Percentiles rank a stretch among this genome's conserved stretches.
Evolutionary conservation across 2,113 vertebrate species (phyloP).

Genomic region (Micronycteris hirsuta): DNA sequence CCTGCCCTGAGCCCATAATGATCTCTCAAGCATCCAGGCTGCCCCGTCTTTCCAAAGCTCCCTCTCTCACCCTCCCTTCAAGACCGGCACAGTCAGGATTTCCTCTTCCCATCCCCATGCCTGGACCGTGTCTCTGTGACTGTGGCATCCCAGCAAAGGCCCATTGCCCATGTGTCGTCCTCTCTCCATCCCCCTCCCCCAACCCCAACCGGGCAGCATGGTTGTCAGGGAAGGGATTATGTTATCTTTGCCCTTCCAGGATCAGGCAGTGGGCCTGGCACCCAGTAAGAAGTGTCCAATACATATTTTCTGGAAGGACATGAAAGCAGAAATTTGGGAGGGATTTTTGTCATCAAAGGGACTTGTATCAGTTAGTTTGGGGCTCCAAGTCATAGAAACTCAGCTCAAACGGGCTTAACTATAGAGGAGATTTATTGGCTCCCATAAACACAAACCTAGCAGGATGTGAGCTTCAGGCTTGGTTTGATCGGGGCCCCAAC

Average conservation of each 20-base stretch:
- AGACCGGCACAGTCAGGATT: neutral
- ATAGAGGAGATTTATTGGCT: neutral
- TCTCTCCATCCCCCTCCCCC: neutral
- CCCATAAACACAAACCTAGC: neutral
- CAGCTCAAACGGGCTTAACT: neutral
- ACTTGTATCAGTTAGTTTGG: neutral
- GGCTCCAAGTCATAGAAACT: neutral
- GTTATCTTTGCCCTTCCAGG: neutral
- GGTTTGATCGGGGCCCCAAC: neutral
- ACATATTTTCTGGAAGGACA: neutral
- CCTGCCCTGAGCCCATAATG: neutral
- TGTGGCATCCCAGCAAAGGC: neutral
- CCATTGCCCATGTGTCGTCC: neutral
- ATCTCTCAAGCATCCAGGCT: neutral
- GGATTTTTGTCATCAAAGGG: neutral
- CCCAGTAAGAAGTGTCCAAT: neutral
- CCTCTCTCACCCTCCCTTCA: neutral
- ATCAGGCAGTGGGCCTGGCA: neutral
- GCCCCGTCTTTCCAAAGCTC: too few species aligned
- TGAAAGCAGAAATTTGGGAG: neutral
- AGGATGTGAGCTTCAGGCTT: neutral
- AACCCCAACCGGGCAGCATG: accelerated
- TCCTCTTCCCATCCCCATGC: neutral
- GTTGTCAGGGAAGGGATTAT: neutral
- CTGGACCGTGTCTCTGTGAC: neutral